Base-by-base conservation (phyloP, 2,113 vertebrate species). In the Grallaria varia region DNA sequence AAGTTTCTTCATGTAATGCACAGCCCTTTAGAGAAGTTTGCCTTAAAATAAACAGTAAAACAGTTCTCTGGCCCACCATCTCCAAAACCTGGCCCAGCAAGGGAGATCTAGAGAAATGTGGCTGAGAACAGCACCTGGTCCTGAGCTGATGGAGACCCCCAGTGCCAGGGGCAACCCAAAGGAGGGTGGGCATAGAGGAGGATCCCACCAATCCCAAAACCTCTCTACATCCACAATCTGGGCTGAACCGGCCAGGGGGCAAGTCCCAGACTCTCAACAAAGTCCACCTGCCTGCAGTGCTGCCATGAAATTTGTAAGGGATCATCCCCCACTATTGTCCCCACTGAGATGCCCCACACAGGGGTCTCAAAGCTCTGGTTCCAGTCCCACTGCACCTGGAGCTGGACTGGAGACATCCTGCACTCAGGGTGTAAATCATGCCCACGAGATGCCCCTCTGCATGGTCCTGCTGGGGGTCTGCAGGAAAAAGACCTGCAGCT, bases 251-350 rank as follows among this genome's bases (percentile, higher is more conserved):
- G 30, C 44, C 8, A 1, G 3, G 8, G 33, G 23, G 12, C 28
- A 22, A 27, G 39, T 23, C 19, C n/a, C 7, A 9, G 28, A 4
- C 53, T 55, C n/a, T 15, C 40, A 68, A 27, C 12, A 47, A 49
- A 58, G 15, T 10, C 31, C 5, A 3, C 13, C n/a, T 20, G 27
- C 1, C 24, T 28, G 35, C 1, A 1, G 9, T 4, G 23, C 5
- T 59, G 39, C 3, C 10, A 1, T 3, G n/a, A 53, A 28, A 14
- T 3, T 4, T 50, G 12, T 4, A 47, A 49, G 45, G 45, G 52
- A 10, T 14, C 44, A 6, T 8, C 53, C 33, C 31, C 10, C 0
- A 1, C 45, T 22, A 5, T 3, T 0, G 0, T 30, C 14, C 73
- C 23, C 37, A 3, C 84, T 42, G 9, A 12, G 11, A 12, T 31